Conservation (phyloP, 2,888 invertebrate genomes). For the Brachyptera putata region DNA sequence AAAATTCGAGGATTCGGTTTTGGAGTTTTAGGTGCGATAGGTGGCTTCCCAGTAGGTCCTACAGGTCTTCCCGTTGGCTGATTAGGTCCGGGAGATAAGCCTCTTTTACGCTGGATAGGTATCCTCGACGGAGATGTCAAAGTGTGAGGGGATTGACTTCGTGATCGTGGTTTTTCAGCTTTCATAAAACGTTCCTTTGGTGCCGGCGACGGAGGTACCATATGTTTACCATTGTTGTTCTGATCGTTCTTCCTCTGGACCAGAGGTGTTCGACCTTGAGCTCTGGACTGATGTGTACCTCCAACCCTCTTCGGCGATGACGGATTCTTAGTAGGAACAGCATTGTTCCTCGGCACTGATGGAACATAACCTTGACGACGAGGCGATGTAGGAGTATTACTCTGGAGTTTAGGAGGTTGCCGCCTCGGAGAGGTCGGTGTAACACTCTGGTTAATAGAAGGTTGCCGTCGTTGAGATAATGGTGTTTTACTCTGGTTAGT, state of each 20-base stretch:
- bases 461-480: neutral
- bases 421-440: neutral
- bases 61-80: neutral
- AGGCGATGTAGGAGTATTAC: neutral
- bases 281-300: neutral
- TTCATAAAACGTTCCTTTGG: neutral
- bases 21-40: constrained; percentile 19
- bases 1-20: constrained; percentile 1
- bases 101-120: constrained; percentile 1
- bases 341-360: too few relatives aligned
- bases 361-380: neutral
- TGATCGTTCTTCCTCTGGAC: neutral
- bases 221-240: too few relatives aligned
- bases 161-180: neutral
- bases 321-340: neutral
- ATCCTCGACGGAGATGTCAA: constrained; percentile 4
- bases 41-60: constrained; percentile 23
- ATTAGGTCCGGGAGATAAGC: neutral
- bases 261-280: neutral
- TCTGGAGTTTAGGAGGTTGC: neutral
- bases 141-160: neutral
- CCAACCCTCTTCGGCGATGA: constrained; percentile 13
- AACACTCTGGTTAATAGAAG: neutral
- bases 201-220: neutral
- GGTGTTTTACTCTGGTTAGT: neutral